Base-by-base conservation (phyloP, 2,113 vertebrate species). In the Procavia capensis region DNA sequence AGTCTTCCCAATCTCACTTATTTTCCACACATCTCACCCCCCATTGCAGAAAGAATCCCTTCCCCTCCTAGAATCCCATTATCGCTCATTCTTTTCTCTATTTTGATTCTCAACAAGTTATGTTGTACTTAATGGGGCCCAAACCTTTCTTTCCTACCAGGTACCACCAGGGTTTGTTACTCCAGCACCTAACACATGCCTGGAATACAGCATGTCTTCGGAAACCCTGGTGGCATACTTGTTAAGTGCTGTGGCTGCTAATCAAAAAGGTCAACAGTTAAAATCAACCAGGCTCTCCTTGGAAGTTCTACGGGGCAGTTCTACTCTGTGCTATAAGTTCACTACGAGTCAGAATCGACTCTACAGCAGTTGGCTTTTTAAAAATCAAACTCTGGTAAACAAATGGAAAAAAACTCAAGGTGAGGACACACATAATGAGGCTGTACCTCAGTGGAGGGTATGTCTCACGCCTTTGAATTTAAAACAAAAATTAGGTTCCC, bases 401-500 rank as follows among this genome's bases (percentile, higher is more conserved):
- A 34, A 95, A 83, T 59, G 43, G 87, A 68, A 96, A 89, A 59
- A 87, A 78, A 61, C 89, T 76, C 68, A 47, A 92, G 81, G 39
- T n/a, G 20, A 96, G 45, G 87, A 92, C 78, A 86, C 16, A 79
- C 11, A 50, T 59, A 41, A 90, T 64, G 31, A 83, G 74, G 13
- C 75, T 93, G 66, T 54, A 78, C 94, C 82, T 96, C 72, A 91
- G 80, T 85, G 41, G 9, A 92, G 9, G 22, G 6, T 39, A 75
- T 66, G 19, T 6, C 31, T 92, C 54, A 90, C 25, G 68, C 84
- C 63, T 94, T 36, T 79, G 82, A 93, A 91, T 43, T 86, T 54
- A 95, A 87, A 88, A 90, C 29, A 85, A 91, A 57, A 91, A 85
- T 88, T 64, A 92, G 64, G 47, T 68, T 9, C 85, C 59, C 59